Evolutionary conservation across 2,113 vertebrate species (phyloP), one percentile per base, ranked within the genome.

Genomic region (Phyllopteryx taeniolatus): DNA sequence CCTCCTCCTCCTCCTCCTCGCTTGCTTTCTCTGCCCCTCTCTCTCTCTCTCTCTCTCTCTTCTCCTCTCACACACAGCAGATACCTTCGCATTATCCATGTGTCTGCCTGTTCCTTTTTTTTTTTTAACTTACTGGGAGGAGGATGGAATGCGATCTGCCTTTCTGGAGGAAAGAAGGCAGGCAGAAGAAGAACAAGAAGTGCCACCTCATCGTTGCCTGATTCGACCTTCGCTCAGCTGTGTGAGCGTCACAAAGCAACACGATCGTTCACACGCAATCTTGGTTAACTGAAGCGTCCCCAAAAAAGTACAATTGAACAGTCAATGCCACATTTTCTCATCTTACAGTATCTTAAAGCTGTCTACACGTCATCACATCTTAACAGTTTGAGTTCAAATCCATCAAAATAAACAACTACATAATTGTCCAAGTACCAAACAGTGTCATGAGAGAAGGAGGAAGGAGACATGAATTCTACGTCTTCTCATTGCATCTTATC

Each of bases 31-130:
- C 74, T 70, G 35, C 54, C n/a, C 74, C 64, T 44, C 73, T 70
- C 54, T 22, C 74, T 64, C 56, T 49, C 71, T 47, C 61, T 70
- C 75, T 62, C 67, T 68, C 57, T 53, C 66, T 70, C 65, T 71
- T 63, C 69, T 63, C 35, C 49, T 39, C 60, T n/a, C 73, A 59
- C 71, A 65, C 66, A 20, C 63, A 73, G 67, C 71, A 79, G 75
- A 86, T 77, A 85, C 84, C 80, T 87, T 78, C 85, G 82, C 69
- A 85, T 85, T 87, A 89, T 83, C 87, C 87, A 90, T 88, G 89
- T 88, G 89, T 87, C 87, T 85, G 85, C 81, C 74, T 86, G 70
- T 76, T 87, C 56, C 68, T 62, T 67, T 75, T 76, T 70, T 74
- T 72, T 80, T 73, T 72, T 84, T 79, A 27, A 27, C 27, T 51